Percentiles rank a stretch among this genome's conserved stretches.
These are phyloP conservation scores for Pollenia angustigena DNA, from an alignment of 2,888 invertebrate genomes.

Conservation along the genomic window DNA sequence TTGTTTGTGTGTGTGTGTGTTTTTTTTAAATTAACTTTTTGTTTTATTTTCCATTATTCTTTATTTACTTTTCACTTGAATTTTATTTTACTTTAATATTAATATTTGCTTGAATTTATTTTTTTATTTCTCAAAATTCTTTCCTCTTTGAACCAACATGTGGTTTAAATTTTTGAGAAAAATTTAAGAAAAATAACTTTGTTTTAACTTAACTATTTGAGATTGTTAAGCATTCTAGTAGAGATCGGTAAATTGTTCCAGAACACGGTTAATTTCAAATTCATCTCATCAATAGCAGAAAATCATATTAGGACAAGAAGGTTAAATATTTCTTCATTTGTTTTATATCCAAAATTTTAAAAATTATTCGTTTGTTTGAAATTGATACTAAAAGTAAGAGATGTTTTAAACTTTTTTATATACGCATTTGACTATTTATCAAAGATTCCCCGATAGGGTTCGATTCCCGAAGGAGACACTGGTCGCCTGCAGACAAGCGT, in stretches of 20 bases:
- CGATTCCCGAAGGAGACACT: too few relatives aligned
- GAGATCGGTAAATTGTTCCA: background rate
- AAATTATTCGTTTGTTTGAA: too few relatives aligned
- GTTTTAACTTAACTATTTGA: constrained; percentile 37
- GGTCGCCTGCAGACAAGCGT: too few relatives aligned
- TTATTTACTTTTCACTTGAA: constrained; percentile 52
- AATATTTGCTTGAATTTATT: constrained; percentile 4
- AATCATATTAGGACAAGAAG: too few relatives aligned
- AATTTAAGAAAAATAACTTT: constrained; percentile 39
- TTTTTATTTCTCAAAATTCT: background rate
- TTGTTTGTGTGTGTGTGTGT: constrained; percentile 17
- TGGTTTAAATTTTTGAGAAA: background rate
- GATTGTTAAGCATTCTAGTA: constrained; percentile 1
- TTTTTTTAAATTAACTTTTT: constrained; percentile 50
- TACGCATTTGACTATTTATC: too few relatives aligned
- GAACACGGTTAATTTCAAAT: too few relatives aligned
- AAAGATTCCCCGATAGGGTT: too few relatives aligned
- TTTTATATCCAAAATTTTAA: too few relatives aligned
- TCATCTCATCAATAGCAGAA: too few relatives aligned
- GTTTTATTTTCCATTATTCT: constrained; percentile 51
- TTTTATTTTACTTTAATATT: constrained; percentile 42
- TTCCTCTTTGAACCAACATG: background rate
- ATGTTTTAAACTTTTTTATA: too few relatives aligned
- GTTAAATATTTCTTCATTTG: too few relatives aligned
- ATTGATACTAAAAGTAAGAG: too few relatives aligned